Evolutionary conservation across 2,888 invertebrate species (phyloP).

Genomic region (Callosobruchus maculatus): DNA sequence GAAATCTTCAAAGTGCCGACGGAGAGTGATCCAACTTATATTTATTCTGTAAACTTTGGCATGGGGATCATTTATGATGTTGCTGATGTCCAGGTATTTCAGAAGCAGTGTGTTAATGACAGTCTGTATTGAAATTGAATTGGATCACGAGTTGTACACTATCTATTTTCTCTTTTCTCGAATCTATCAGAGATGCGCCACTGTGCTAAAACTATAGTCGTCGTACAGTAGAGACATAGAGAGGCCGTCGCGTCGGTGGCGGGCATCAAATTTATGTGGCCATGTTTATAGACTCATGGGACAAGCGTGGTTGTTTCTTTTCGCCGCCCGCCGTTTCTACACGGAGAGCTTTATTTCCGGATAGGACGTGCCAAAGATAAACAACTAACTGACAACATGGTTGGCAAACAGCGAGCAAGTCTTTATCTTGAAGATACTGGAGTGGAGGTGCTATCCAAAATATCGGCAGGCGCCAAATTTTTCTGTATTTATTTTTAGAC

Average conservation of each 20-base stretch:
- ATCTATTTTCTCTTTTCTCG: no score
- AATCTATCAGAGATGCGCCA: not conserved
- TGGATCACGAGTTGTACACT: no score
- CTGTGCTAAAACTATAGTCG: not conserved
- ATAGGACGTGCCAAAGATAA: conserved; percentile 46
- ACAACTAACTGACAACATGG: conserved; percentile 24
- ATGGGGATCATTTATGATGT: no score
- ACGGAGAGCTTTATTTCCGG: conserved; percentile 48
- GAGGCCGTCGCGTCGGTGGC: conserved; percentile 42
- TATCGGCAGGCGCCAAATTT: no score
- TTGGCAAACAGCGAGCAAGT: not conserved
- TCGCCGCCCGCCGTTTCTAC: conserved; percentile 40
- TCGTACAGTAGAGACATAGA: not conserved
- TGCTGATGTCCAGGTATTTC: no score
- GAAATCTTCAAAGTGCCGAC: no score
- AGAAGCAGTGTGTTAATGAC: no score
- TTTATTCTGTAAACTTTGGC: no score
- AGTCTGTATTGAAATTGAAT: no score
- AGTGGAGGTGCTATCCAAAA: no score
- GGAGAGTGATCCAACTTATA: no score
- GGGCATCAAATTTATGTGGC: conserved; percentile 52
- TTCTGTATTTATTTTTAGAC: no score
- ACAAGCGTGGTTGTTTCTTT: conserved; percentile 50
- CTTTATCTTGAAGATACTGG: not conserved
- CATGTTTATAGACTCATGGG: conserved; percentile 52